Percentiles rank a stretch among this genome's conserved stretches.
Conservation (phyloP, 2,113 vertebrate genomes). For the Elgaria multicarinata region DNA sequence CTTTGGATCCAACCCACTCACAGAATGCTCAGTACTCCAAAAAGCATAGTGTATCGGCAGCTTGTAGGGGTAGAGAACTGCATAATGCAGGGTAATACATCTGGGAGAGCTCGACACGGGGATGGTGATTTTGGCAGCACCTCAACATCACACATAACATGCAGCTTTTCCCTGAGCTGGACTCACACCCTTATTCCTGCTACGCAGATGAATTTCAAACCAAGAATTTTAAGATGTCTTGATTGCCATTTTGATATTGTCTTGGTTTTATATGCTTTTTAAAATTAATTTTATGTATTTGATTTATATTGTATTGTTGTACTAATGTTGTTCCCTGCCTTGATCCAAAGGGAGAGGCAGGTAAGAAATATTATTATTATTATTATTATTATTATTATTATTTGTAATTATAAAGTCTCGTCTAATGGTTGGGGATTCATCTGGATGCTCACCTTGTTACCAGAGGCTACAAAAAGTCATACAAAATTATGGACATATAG, state of each 20-base stretch:
- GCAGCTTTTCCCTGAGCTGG: background rate
- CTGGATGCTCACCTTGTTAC: background rate
- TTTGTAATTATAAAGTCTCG: background rate
- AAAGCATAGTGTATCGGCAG: background rate
- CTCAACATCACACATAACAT: background rate
- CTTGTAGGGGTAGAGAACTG: background rate
- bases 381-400: too few species aligned
- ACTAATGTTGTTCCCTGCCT: too few species aligned
- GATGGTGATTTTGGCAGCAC: background rate
- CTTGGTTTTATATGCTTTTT: too few species aligned
- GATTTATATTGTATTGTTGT: too few species aligned
- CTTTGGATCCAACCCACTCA: background rate
- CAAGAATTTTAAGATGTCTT: too few species aligned
- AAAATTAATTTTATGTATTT: too few species aligned
- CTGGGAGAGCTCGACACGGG: background rate
- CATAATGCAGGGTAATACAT: background rate
- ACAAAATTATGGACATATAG: background rate
- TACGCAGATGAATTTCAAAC: too few species aligned
- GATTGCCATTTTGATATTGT: too few species aligned
- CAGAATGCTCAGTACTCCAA: background rate
- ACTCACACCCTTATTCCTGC: too few species aligned
- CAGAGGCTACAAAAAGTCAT: background rate
- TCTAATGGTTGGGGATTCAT: background rate
- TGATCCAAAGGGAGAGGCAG: too few species aligned
- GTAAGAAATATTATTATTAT: too few species aligned